Evolutionary conservation across 2,797 vertebrate species (phyloP).

Genomic region (Paratrypauchen microcephalus): DNA sequence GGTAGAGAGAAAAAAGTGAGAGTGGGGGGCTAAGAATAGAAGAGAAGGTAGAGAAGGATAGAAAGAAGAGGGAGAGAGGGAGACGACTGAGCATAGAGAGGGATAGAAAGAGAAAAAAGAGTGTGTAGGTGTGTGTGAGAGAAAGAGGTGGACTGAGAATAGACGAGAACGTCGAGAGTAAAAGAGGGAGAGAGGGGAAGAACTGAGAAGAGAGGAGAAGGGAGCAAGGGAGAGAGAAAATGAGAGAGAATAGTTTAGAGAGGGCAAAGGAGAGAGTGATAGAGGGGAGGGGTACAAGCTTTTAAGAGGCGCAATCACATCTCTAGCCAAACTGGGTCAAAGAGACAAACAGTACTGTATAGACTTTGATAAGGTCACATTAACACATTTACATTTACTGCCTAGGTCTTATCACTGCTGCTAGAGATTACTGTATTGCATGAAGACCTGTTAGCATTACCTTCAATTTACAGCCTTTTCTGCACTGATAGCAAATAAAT

Average conservation of each 20-base stretch:
- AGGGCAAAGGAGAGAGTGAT: too few relatives aligned
- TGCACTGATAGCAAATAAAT: neutral
- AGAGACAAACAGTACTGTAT: conserved; percentile 11
- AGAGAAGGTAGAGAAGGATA: too few relatives aligned
- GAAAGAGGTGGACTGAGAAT: too few relatives aligned
- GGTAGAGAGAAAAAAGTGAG: neutral
- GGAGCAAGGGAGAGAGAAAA: neutral
- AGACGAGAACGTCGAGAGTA: too few relatives aligned
- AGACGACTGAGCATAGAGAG: too few relatives aligned
- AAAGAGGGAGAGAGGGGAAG: neutral
- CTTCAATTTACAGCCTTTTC: neutral
- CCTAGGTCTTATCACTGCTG: neutral
- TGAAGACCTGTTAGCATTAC: neutral
- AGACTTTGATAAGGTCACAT: conserved; percentile 12
- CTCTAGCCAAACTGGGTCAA: neutral
- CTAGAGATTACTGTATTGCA: neutral
- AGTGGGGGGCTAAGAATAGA: too few relatives aligned
- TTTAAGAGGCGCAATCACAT: conserved; percentile 19
- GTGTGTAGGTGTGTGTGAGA: too few relatives aligned
- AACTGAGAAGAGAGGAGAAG: neutral
- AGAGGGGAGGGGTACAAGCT: neutral
- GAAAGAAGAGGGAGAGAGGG: neutral
- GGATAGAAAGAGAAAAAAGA: too few relatives aligned
- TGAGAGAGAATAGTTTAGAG: neutral
- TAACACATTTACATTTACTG: conserved; percentile 8